Base-by-base conservation (phyloP, 2,113 vertebrate species). In the Salvelinus namaycush region DNA sequence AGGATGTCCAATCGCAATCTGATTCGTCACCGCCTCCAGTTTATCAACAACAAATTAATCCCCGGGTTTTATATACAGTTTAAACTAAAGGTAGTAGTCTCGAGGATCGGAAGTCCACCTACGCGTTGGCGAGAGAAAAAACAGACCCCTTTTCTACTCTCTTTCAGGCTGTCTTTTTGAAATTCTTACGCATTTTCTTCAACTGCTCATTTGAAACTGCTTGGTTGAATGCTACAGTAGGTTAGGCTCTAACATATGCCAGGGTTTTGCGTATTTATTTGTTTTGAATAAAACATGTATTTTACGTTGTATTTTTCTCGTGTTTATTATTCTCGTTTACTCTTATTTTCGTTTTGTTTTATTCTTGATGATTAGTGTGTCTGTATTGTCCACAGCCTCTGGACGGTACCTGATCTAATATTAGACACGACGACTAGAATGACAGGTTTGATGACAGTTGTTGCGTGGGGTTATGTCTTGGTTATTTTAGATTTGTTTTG, bases 41-140 rank as follows among this genome's bases (percentile, higher is more conserved):
- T 94, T 92, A 91, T 94, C 86, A 92, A 94, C 90, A 90, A 95
- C 94, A 96, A 96, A 96, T 96, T 95, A 95, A 95, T 96, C 93
- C 93, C 90, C 77, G 91, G 93, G 90, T 93, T 80, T 91, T 94
- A 94, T 92, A 92, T 90, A 87, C 87, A 90, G 90, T 84, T 88
- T 87, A 84, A 91, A 89, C 88, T 88, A 81, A 92, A 95, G 93
- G 94, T 94, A 92, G 90, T 75, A 79, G 88, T 89, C 87, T 87
- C 79, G 80, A 92, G 84, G 90, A 85, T 89, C 80, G 78, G 91
- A 92, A 91, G 75, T 62, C 81, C 91, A 92, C 87, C 91, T 86
- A 84, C 83, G 79, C 89, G 18, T 86, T 89, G 80, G 90, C 91
- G 86, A 91, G 66, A 78, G 80, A 79, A 84, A 81, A 74, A 89